Evolutionary conservation across 2,888 invertebrate genomes (phyloP), one percentile per base, ranked within the genome.

Genomic region (Acleris holmiana): DNA sequence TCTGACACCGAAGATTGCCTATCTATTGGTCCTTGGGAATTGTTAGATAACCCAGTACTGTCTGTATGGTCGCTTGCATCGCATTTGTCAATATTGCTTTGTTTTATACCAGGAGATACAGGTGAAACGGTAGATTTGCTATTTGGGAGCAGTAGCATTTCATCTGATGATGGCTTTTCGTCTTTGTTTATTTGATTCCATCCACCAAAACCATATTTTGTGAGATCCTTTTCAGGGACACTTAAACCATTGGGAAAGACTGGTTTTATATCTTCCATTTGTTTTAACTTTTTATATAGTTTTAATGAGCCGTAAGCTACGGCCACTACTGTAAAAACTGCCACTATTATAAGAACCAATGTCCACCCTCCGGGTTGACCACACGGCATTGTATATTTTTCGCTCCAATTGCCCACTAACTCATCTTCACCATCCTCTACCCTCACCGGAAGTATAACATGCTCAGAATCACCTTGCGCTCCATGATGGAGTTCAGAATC

Each of bases 261-360:
- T 15, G 95, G 94, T 76, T 94, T 94, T 23, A 96, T 94, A 72
- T 95, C 94, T 75, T 93, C 93, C 95, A 95, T 95, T 72, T 91
- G 93, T 75, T 93, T 93, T 73, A 93, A 94, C 68, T 93, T 94
- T 64, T 91, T 87, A 85, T 94, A 95, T 25, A 93, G 76, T 77
- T 95, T 95, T 70, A 81, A 86, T 6, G 84, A 83, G 8, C 81
- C 84, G 70, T 86, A 91, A 65, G 79, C 83, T 17, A 84, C 65
- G 15, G 79, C 87, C 46, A 85, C 76, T 19, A 88, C 63, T 15
- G 75, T 74, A 74, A 89, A 81, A 61, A 91, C 71, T 47, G 78
- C 78, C 74, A 88, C 76, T 46, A 91, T 76, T 60, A 88, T 86
- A 29, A 87, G 76, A 51, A 79, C 79, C 78, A 89, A 82, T 8